Evolutionary conservation across 2,113 vertebrate species (phyloP).

Genomic region (Orthonyx spaldingii): DNA sequence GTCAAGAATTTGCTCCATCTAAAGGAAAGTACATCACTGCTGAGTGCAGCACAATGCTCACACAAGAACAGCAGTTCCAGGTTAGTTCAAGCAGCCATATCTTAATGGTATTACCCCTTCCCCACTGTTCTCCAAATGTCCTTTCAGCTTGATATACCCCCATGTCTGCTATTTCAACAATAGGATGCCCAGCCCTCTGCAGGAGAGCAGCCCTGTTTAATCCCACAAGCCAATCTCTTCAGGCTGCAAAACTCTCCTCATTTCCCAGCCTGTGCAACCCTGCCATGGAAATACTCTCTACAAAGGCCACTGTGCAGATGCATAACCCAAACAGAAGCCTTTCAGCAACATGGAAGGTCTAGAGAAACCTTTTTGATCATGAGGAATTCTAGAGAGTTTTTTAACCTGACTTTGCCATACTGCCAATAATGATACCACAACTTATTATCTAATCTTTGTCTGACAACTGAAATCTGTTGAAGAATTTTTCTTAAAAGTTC

Average conservation of each 20-base stretch:
- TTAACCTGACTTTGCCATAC: not conserved
- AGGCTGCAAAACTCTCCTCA: not conserved
- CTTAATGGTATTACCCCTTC: not conserved
- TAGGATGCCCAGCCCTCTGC: not conserved
- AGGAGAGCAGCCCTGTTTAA: not conserved
- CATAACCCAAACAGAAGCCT: not conserved
- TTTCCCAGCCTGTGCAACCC: not conserved
- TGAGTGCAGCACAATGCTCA: not conserved
- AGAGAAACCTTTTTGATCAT: not conserved
- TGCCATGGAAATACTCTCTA: not conserved
- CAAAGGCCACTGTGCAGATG: not conserved
- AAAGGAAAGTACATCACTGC: not conserved
- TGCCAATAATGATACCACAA: not conserved
- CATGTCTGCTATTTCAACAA: not conserved
- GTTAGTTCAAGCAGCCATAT: not conserved
- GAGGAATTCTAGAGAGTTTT: not conserved
- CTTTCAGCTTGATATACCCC: not conserved
- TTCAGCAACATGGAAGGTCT: not conserved
- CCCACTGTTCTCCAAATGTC: not conserved
- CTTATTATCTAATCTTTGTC: not conserved
- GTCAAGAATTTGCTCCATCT: not conserved
- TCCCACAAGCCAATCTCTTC: not conserved
- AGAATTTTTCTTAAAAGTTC: not conserved
- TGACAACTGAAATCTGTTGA: not conserved
- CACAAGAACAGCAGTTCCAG: not conserved